These are phyloP conservation scores for Ichneumon xanthorius DNA, from an alignment of 2,888 invertebrate genomes.

Conservation along the genomic window DNA sequence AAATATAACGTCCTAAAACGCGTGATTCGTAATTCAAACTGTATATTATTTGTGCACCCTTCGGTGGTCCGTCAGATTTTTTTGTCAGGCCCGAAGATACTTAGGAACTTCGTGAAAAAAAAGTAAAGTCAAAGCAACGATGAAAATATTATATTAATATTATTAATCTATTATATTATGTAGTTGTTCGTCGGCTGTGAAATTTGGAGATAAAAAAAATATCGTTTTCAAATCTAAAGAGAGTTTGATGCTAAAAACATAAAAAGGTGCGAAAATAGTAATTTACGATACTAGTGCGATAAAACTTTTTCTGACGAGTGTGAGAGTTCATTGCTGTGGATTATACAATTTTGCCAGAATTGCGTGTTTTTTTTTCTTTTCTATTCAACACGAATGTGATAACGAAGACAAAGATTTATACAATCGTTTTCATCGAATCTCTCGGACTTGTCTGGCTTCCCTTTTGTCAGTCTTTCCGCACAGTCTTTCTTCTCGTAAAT, in stretches of 20 bases:
- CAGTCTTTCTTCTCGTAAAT: slow-evolving; percentile 3
- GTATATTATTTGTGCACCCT: not conserved
- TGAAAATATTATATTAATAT: no score
- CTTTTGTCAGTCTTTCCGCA: not conserved
- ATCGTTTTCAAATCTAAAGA: not conserved
- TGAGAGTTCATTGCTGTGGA: not conserved
- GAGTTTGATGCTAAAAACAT: not conserved
- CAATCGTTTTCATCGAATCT: not conserved
- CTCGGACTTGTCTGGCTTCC: not conserved
- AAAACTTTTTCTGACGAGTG: no score
- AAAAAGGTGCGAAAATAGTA: not conserved
- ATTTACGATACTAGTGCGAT: no score
- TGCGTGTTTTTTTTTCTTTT: not conserved
- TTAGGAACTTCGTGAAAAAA: not conserved
- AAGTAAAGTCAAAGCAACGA: not conserved
- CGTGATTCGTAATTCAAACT: not conserved
- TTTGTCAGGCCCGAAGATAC: not conserved
- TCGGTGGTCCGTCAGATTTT: not conserved
- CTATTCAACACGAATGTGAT: slow-evolving; percentile 7
- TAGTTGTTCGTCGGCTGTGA: not conserved
- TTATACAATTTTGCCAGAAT: not conserved
- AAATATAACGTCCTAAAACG: not conserved
- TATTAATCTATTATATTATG: not conserved
- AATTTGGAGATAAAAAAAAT: not conserved
- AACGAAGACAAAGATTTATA: slow-evolving; percentile 3